These are phyloP conservation scores for Enteromius unitaeniatus DNA, from an alignment of 2,797 vertebrate genomes.

Conservation along the genomic window DNA sequence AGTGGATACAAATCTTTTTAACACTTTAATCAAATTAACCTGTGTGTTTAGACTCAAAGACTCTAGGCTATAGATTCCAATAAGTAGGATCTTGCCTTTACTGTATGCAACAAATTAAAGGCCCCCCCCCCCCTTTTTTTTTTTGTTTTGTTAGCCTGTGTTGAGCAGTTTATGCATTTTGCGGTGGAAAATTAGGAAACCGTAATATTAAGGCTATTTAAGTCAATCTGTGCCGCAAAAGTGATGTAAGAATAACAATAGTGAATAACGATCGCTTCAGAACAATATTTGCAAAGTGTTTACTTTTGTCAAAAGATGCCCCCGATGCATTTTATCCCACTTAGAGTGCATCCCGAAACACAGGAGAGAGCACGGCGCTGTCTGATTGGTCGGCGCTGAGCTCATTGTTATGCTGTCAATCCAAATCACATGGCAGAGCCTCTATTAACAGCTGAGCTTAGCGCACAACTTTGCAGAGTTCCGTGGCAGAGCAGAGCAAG, in stretches of 20 bases:
- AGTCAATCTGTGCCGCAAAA: not conserved
- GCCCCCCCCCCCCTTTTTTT: too few species aligned
- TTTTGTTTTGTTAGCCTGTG: too few species aligned
- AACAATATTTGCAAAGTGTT: slow-evolving; percentile 34
- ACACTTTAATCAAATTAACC: not conserved
- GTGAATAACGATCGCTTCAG: not conserved
- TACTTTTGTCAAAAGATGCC: slow-evolving; percentile 46
- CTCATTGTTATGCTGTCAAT: slow-evolving; percentile 90
- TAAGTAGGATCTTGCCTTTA: not conserved
- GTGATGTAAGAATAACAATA: not conserved
- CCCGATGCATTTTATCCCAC: slow-evolving; percentile 10
- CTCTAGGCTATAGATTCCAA: not conserved
- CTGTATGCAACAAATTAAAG: not conserved
- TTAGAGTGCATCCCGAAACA: slow-evolving; percentile 30
- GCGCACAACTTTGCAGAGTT: slow-evolving; percentile 79
- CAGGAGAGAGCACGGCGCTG: slow-evolving; percentile 67
- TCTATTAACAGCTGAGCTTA: slow-evolving; percentile 81
- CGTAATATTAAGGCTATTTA: not conserved
- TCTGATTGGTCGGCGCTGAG: slow-evolving; percentile 84
- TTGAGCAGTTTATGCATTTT: too few species aligned
- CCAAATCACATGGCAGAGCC: slow-evolving; percentile 79
- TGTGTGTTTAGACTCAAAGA: not conserved
- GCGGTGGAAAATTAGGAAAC: too few species aligned
- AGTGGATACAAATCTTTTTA: not conserved
- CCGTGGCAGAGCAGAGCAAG: slow-evolving; percentile 72